These are phyloP conservation scores for Cryptomyrus ogoouensis DNA, from an alignment of 2,113 vertebrate genomes.

Conservation along the genomic window DNA sequence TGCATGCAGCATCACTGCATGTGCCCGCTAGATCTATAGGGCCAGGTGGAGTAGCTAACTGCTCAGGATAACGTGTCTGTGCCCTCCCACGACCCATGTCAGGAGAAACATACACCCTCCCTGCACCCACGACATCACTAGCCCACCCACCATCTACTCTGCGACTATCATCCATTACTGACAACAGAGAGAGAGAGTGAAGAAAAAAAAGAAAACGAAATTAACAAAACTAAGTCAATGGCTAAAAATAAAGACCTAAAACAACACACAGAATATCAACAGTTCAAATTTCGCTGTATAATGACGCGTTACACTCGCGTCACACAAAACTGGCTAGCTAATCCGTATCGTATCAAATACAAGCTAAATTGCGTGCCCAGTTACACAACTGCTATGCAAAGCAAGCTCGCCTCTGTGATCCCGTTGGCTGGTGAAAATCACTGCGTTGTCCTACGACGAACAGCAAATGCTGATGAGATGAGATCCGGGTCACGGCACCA, in stretches of 20 bases:
- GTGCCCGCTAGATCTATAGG: no score
- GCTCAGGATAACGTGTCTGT: no score
- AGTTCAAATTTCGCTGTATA: no score
- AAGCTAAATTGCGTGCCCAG: not conserved
- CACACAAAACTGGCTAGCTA: not conserved
- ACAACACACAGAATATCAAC: not conserved
- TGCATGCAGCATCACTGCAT: no score
- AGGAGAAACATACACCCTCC: no score
- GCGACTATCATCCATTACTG: not conserved
- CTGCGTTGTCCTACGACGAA: not conserved
- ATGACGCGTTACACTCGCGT: no score
- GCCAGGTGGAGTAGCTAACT: no score
- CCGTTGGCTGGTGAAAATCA: not conserved
- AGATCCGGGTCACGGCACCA: not conserved
- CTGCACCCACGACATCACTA: no score
- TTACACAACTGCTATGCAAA: no score
- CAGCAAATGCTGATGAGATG: not conserved
- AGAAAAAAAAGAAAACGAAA: not conserved
- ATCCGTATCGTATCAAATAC: not conserved
- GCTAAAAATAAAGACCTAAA: not conserved
- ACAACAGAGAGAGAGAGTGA: not conserved
- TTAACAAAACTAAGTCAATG: not conserved
- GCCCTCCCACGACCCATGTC: no score
- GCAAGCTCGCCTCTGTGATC: not conserved
- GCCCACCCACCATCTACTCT: no score